Conservation (phyloP, 2,888 invertebrate genomes). For the Microdon myrmicae region DNA sequence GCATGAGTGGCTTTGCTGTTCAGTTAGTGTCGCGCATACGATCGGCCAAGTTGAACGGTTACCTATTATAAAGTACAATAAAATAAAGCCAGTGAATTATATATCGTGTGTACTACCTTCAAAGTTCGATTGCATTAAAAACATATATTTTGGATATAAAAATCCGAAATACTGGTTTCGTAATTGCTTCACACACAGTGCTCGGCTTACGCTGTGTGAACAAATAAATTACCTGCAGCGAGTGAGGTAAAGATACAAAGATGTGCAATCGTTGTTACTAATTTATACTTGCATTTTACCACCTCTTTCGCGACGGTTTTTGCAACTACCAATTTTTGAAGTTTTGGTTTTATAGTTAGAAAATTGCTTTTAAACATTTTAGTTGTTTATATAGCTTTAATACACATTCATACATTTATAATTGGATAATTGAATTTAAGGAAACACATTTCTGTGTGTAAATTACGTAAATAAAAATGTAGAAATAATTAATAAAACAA, state of each 20-base stretch:
- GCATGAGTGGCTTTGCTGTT: conserved; percentile 29
- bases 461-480: conserved; percentile 36
- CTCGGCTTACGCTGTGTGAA: conserved; percentile 47
- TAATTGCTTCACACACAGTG: conserved; percentile 45
- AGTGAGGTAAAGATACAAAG: conserved; percentile 45
- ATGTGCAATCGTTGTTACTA: conserved; percentile 49
- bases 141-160: conserved; percentile 32
- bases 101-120: conserved; percentile 11
- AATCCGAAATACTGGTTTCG: conserved; percentile 48
- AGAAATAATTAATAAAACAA: conserved; percentile 7
- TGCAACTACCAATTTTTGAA: conserved; percentile 18
- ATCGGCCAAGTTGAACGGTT: conserved; percentile 46
- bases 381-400: too few species aligned
- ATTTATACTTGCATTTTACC: conserved; percentile 27
- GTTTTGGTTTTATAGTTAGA: too few species aligned
- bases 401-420: conserved; percentile 8
- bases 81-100: too few species aligned
- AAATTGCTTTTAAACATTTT: too few species aligned
- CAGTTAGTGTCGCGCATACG: conserved; percentile 46
- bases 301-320: conserved; percentile 23
- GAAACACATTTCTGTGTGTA: conserved; percentile 26
- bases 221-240: conserved; percentile 44
- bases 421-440: too few species aligned
- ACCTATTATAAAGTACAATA: too few species aligned
- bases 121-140: conserved; percentile 28